Conservation (phyloP, 1,140 invertebrate species). For the Pseudachorutes palmiensis region DNA sequence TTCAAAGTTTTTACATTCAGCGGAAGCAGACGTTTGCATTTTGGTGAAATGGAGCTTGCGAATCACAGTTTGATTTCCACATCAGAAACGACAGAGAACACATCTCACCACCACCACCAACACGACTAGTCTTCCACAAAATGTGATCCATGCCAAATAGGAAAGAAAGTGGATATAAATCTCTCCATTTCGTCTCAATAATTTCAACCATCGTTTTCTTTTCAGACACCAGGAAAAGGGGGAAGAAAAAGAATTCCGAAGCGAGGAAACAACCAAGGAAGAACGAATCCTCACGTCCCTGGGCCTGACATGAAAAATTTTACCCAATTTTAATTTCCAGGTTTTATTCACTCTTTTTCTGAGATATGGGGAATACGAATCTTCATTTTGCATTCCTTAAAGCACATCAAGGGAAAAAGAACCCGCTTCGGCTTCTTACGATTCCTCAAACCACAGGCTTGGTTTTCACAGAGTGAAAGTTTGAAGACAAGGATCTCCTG, state of each 20-base stretch:
- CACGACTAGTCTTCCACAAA: neutral
- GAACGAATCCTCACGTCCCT: neutral
- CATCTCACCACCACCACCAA: neutral
- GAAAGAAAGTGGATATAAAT: conserved; percentile 21
- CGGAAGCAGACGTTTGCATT: conserved; percentile 15
- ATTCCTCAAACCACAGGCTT: too few species aligned
- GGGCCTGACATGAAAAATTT: too few species aligned
- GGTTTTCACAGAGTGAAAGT: too few species aligned
- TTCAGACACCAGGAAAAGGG: conserved; percentile 1
- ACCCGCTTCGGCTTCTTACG: too few species aligned
- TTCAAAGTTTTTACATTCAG: conserved; percentile 15
- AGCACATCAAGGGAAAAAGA: too few species aligned
- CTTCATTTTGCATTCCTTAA: neutral
- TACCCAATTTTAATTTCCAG: neutral
- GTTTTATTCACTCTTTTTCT: neutral
- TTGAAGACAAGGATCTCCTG: too few species aligned
- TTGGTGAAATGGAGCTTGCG: conserved; percentile 5
- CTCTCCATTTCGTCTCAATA: conserved; percentile 26
- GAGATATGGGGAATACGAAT: neutral
- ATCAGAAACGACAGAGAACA: neutral
- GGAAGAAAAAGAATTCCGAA: neutral
- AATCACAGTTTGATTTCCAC: neutral
- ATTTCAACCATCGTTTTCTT: conserved; percentile 20
- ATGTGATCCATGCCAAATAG: neutral
- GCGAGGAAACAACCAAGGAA: neutral